Evolutionary conservation across 1,140 invertebrate genomes (phyloP), one percentile per base, ranked within the genome.

Genomic region (Microplitis mediator): DNA sequence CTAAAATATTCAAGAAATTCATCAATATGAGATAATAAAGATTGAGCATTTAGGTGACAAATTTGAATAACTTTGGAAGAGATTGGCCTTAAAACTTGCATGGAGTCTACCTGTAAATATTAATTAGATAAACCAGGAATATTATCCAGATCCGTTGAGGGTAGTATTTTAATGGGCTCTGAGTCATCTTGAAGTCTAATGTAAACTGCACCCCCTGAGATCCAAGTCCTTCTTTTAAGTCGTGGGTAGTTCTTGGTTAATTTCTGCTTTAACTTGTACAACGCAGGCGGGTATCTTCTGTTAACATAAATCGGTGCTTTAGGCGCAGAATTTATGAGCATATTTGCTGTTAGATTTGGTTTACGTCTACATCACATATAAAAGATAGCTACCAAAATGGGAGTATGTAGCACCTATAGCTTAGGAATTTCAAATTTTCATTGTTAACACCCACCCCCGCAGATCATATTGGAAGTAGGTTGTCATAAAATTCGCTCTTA

Each of bases 1-100:
- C 68, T 9, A 39, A 70, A 70, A 70, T 34, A 70, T 45, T 70
- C 52, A 0, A 35, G 54, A 70, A 70, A 60, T 31, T 70, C 68
- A 60, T 70, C 68, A 3, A 70, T 61, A 36, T 61, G 68, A 23
- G 68, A 45, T 5, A 34, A 4, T n/a, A 70, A 23, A 13, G 68
- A 61, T 32, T 61, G 68, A n/a, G 68, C 54, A 23, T 61, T 60
- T 0, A 69, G 45, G 4, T 65, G 35, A 14, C 63, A 6, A 13
- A 65, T 13, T 14, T 50, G 45, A 9, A 50, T 9, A 9, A 9
- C 13, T 9, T 36, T 45, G 32, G 35, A n/a, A 35, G 63, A 39
- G 14, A 4, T 14, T 16, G 14, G 16, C 63, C 4, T 6, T 32
- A 34, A 6, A 31, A 13, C 13, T 8, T 32, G 61, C 0, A 63